Evolutionary conservation across 2,113 vertebrate species (phyloP).

Genomic region (Thymallus thymallus): DNA sequence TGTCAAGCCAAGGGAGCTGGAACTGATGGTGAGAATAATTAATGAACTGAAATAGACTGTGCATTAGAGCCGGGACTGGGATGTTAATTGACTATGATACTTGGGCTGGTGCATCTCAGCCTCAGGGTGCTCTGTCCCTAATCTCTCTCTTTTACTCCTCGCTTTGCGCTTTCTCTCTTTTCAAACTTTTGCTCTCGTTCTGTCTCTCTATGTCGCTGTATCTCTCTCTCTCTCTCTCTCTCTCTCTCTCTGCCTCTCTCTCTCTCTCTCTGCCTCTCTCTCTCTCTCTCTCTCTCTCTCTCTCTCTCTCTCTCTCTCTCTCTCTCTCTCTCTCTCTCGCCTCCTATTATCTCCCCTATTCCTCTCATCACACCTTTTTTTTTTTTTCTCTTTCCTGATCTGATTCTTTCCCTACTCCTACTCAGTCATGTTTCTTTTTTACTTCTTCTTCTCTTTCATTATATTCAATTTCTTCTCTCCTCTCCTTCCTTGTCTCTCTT

Average conservation of each 20-base stretch:
- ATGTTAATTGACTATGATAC: conserved; percentile 77
- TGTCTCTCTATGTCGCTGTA: too few species aligned
- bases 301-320: too few species aligned
- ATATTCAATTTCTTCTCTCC: conserved; percentile 42
- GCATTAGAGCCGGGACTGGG: conserved; percentile 55
- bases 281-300: too few species aligned
- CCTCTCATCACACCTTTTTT: conserved; percentile 47
- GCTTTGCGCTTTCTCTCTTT: conserved; percentile 21
- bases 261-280: conserved; percentile 42
- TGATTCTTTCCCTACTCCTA: conserved; percentile 49
- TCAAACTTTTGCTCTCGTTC: too few species aligned
- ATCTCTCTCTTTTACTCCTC: conserved; percentile 53
- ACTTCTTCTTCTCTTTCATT: conserved; percentile 46
- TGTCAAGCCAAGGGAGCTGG: conserved; percentile 67
- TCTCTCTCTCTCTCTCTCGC: conserved; percentile 13
- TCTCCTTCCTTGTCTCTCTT: conserved; percentile 36
- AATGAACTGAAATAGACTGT: conserved; percentile 74
- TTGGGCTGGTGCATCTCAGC: conserved; percentile 61
- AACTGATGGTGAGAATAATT: conserved; percentile 75
- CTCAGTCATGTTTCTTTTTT: conserved; percentile 30
- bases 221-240: neutral
- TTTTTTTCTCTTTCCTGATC: conserved; percentile 42
- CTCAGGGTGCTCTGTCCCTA: conserved; percentile 57
- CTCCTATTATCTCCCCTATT: conserved; percentile 40
- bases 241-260: conserved; percentile 33